Evolutionary conservation across 2,797 vertebrate species (phyloP).

Genomic region (Arvicola amphibius): DNA sequence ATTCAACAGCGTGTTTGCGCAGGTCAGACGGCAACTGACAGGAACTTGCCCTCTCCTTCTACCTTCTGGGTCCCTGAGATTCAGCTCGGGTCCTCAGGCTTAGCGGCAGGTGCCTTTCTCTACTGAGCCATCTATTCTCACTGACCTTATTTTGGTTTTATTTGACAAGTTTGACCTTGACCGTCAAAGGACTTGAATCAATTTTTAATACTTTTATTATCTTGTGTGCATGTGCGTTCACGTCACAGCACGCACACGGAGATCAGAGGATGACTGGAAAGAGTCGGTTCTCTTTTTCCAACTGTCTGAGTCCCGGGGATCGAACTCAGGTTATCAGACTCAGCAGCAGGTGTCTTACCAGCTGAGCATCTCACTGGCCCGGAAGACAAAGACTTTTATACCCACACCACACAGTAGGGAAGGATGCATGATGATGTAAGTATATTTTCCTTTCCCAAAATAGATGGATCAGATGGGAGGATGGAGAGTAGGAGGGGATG

Average conservation of each 20-base stretch:
- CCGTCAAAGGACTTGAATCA: neutral
- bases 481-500: constrained; percentile 2
- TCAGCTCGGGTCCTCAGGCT: neutral
- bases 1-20: neutral
- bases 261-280: neutral
- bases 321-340: neutral
- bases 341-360: neutral
- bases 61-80: neutral
- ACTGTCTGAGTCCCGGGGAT: neutral
- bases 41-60: neutral
- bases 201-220: neutral
- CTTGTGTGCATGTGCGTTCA: neutral
- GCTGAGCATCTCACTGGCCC: neutral
- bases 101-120: neutral
- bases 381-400: neutral
- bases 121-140: neutral
- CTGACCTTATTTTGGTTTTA: neutral
- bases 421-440: neutral
- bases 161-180: neutral
- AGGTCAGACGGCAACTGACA: neutral
- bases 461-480: constrained; percentile 45
- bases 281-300: neutral
- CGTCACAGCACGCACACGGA: neutral
- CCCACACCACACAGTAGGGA: neutral
- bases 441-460: constrained; percentile 22